Evolutionary conservation across 2,113 vertebrate genomes (phyloP), one percentile per base, ranked within the genome.

Genomic region (Trochalopteron elliotii): DNA sequence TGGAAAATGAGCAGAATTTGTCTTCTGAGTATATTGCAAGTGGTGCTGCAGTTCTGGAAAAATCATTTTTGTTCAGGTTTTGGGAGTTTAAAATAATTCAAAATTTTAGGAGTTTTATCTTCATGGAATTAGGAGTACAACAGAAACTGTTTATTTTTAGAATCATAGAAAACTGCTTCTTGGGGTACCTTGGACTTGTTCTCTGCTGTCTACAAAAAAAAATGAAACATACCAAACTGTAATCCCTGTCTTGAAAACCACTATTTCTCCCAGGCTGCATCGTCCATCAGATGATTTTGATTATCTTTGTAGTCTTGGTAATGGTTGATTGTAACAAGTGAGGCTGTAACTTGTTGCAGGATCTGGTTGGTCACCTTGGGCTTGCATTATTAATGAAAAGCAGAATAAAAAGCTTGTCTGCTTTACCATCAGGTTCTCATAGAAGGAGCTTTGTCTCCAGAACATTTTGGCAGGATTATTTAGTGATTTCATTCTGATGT

Each of bases 1-100:
- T 70, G 67, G 68, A 49, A 83, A 96, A 83, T 8, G 28, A 91
- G 90, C 28, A 30, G 60, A 88, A 85, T 95, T 90, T 95, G 87
- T 94, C 79, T 90, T 90, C 75, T 37, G 52, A 67, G 63, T 57
- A 33, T 65, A 45, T 77, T 88, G 82, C 75, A 70, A 69, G 47
- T 50, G 47, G 30, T 60, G 42, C 13, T 76, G 59, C 75, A 45
- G 59, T 72, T 94, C 71, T 90, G 47, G 39, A 74, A 56, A 85
- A n/a, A 47, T 39, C 0, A 21, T 76, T 88, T 75, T 61, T 50
- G 4, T 55, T 81, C 39, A 44, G 39, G 11, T 53, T 90, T 78
- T 45, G 3, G n/a, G 23, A 39, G 19, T 50, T 96, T 55, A 74
- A 88, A 93, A n/a, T 57, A 49, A 60, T n/a, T 78, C 31, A 53